phyloP scores from a whole-genome alignment of 2,113 vertebrate species.

The Sorex araneus region DNA sequence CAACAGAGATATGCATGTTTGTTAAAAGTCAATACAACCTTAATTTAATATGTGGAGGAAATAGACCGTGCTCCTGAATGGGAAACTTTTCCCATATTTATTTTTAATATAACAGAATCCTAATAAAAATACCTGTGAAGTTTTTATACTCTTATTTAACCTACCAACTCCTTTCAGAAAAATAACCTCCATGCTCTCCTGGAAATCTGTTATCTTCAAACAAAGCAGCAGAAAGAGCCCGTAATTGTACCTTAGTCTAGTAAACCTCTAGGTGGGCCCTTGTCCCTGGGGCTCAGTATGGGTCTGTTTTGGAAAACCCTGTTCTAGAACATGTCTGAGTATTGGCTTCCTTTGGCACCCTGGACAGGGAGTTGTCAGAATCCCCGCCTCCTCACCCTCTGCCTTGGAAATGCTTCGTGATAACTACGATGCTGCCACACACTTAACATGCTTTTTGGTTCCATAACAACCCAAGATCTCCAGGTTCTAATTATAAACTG shows the following conservation, averaged over 20 bases:
- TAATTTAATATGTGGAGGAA: not conserved
- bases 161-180: no score
- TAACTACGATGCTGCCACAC: not conserved
- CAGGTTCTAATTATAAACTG: not conserved
- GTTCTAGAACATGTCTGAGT: not conserved
- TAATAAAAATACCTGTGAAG: not conserved
- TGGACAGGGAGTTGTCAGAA: no score
- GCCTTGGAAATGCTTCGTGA: not conserved
- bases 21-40: not conserved
- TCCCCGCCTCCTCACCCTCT: not conserved
- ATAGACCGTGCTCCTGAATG: not conserved
- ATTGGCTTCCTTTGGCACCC: not conserved
- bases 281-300: no score
- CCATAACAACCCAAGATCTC: not conserved
- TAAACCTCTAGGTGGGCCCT: no score
- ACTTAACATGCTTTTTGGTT: not conserved
- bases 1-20: not conserved
- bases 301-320: no score
- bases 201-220: no score
- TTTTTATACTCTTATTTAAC: not conserved
- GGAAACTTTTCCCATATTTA: not conserved
- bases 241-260: no score
- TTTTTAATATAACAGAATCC: not conserved
- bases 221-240: no score
- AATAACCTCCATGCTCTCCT: no score